Evolutionary conservation across 2,113 vertebrate species (phyloP).

Genomic region (Pteruthius melanotis): DNA sequence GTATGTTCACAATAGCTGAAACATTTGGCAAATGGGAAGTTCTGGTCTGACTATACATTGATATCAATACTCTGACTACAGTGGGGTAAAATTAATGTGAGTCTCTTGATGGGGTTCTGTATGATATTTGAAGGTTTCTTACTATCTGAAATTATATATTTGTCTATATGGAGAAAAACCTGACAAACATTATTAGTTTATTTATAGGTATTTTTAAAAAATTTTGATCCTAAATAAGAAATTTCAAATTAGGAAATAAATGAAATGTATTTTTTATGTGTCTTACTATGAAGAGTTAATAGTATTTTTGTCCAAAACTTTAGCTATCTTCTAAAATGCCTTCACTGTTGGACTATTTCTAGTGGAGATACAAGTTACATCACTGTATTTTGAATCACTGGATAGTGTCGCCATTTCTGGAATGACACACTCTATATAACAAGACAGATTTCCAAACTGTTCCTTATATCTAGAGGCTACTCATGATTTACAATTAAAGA

Average conservation of each 20-base stretch:
- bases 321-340: not conserved
- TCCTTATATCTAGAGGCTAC: not conserved
- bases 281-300: not conserved
- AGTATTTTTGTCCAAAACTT: not conserved
- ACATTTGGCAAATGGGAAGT: not conserved
- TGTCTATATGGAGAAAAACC: not conserved
- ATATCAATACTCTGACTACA: not conserved
- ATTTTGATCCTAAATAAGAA: not conserved
- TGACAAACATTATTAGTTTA: not conserved
- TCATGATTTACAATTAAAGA: constrained; percentile 32
- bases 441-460: not conserved
- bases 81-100: not conserved
- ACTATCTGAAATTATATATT: not conserved
- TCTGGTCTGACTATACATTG: not conserved
- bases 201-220: not conserved
- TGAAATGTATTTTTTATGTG: not conserved
- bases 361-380: not conserved
- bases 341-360: not conserved
- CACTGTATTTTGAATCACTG: not conserved
- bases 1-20: not conserved
- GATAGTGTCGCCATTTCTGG: not conserved
- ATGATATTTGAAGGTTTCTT: not conserved
- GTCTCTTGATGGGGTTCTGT: not conserved
- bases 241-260: not conserved
- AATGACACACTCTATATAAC: not conserved